These are phyloP conservation scores for Tetramorium parvispinum DNA, from an alignment of 1,140 invertebrate genomes.

Conservation along the genomic window DNA sequence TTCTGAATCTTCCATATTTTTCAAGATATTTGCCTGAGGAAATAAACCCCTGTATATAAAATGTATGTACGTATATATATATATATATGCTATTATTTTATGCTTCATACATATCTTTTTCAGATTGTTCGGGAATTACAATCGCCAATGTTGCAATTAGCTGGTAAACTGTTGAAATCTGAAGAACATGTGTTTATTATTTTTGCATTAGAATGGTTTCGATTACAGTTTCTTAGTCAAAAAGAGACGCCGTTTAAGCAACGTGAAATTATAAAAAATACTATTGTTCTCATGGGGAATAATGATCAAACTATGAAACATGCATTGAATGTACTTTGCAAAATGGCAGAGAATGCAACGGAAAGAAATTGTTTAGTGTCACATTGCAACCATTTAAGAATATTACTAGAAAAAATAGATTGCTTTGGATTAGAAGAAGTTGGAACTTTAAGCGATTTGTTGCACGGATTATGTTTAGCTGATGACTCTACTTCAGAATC, in stretches of 20 bases:
- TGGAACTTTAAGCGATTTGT: conserved; percentile 86
- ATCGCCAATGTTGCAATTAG: conserved; percentile 73
- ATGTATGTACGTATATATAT: background rate
- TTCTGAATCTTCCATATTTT: too few species aligned
- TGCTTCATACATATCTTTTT: conserved; percentile 30
- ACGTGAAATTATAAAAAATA: conserved; percentile 79
- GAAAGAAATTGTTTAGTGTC: conserved; percentile 79
- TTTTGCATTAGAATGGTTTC: conserved; percentile 82
- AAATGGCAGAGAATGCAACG: conserved; percentile 76
- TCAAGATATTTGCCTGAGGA: too few species aligned
- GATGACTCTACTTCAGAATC: conserved; percentile 81
- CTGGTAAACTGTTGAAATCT: conserved; percentile 79
- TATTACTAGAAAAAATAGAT: conserved; percentile 87
- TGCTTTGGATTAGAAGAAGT: conserved; percentile 87
- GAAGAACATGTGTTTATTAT: conserved; percentile 77
- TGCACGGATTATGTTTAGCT: conserved; percentile 85
- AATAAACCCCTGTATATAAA: too few species aligned
- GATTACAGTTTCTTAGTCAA: conserved; percentile 79
- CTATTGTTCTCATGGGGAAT: conserved; percentile 80
- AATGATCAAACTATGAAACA: conserved; percentile 81
- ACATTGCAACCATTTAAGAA: conserved; percentile 83
- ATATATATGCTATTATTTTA: background rate
- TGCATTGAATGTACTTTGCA: conserved; percentile 77
- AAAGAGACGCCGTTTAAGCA: conserved; percentile 77
- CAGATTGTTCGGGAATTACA: conserved; percentile 79